Base-by-base conservation (phyloP, 2,888 invertebrate species). In the Nomada flava region DNA sequence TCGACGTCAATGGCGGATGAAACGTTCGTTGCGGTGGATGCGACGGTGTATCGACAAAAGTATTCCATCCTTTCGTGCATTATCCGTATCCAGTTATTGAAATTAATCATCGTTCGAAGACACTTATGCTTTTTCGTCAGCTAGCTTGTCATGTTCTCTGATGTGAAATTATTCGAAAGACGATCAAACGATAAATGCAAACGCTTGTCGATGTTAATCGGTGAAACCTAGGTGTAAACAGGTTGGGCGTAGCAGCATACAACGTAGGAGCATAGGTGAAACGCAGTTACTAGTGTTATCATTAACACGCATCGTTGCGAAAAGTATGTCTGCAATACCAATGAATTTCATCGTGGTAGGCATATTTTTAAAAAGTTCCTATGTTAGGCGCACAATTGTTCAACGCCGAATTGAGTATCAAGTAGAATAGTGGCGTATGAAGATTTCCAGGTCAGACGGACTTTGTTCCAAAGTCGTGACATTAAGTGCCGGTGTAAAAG, bases 1-100 rank as follows among this genome's bases (percentile, higher is more conserved):
- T 63, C 76, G 76, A 68, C 68, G 76, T 76, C 76, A 69, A 72
- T 69, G 68, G 10, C 79, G n/a, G 10, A 13, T 10, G 7, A 18
- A 1, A 36, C 9, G 60, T n/a, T 60, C 4, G 13, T 1, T 20
- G n/a, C 3, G n/a, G 13, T n/a, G 42, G 20, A 4, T 5, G 26
- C n/a, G 29, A 60, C 18, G 36, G n/a, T 10, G 53, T 7, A n/a
- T 10, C 9, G 53, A n/a, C n/a, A n/a, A 1, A 53, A 53, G n/a
- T 53, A 2, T 5, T 53, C 7, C 10, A 53, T 7, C 53, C 9
- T n/a, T 10, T 9, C 9, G n/a, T 20, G 47, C 4, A 13, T 47
- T 0, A 3, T 29, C 7, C 29, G 7, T 7, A 7, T 29, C 0
- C 29, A 29, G 29, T 29, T 29, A 7, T 7, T 7, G 29, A 29